Evolutionary conservation across 2,797 vertebrate genomes (phyloP).

Genomic region (Philypnodon macrostomus): DNA sequence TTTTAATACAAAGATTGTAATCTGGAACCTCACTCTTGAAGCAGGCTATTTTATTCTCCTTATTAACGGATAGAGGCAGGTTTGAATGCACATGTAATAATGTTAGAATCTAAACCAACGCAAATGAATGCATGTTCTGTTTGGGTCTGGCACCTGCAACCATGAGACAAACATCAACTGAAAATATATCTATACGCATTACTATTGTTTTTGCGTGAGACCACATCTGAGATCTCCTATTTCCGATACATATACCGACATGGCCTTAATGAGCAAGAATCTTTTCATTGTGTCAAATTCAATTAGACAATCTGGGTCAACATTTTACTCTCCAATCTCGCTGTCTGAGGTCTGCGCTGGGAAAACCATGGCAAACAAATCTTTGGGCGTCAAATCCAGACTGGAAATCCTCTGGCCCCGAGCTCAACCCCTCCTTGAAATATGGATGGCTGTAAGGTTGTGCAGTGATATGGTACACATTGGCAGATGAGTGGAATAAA

Average conservation of each 20-base stretch:
- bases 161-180: slow-evolving; percentile 47
- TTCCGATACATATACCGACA: slow-evolving; percentile 25
- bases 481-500: too few relatives aligned
- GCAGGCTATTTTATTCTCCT: too few relatives aligned
- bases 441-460: slow-evolving; percentile 48
- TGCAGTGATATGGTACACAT: slow-evolving; percentile 38
- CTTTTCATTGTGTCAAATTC: slow-evolving; percentile 67
- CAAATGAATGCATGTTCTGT: slow-evolving; percentile 70
- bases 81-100: too few relatives aligned
- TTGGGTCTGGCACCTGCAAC: slow-evolving; percentile 61
- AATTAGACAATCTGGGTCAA: slow-evolving; percentile 68
- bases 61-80: too few relatives aligned
- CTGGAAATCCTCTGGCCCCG: slow-evolving; percentile 59
- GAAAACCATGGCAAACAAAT: slow-evolving; percentile 39
- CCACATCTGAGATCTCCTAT: too few relatives aligned
- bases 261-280: slow-evolving; percentile 57
- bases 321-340: slow-evolving; percentile 64
- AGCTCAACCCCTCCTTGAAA: slow-evolving; percentile 41
- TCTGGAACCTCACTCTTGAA: too few relatives aligned
- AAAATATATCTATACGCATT: slow-evolving; percentile 5
- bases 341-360: slow-evolving; percentile 43
- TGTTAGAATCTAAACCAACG: too few relatives aligned
- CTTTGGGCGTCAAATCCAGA: slow-evolving; percentile 56
- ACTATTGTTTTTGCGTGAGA: too few relatives aligned
- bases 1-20: too few relatives aligned